A percentile compares a stretch with the other conserved stretches of the same genome.
Evolutionary conservation across 23 tunicate species (phyloP).

Genomic region (Ascidia mentula): DNA sequence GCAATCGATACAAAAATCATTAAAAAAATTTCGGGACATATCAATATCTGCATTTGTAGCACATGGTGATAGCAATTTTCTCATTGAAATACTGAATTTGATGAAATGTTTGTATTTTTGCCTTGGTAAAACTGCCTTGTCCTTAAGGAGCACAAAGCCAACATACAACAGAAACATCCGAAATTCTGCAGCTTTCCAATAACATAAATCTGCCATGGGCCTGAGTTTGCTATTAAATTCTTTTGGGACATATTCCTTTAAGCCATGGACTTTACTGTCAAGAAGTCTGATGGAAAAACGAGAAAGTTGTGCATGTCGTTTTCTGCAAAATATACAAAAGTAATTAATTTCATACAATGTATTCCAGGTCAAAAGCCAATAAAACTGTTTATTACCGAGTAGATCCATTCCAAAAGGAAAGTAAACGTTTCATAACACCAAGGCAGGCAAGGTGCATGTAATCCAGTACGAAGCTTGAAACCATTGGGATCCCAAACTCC

Average conservation of each 20-base stretch:
- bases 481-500: slow-evolving; percentile 7
- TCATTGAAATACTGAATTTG: neutral
- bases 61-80: neutral
- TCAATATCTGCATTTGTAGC: neutral
- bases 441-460: slow-evolving; percentile 17
- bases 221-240: neutral
- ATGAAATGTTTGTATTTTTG: neutral
- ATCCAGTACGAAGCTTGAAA: neutral
- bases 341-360: neutral
- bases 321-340: neutral
- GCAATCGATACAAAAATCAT: neutral
- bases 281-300: neutral
- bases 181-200: slow-evolving; percentile 2
- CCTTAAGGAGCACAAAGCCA: neutral
- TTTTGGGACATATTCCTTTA: neutral
- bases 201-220: slow-evolving; percentile 5
- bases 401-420: slow-evolving; percentile 19
- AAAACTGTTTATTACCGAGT: neutral
- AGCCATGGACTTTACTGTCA: neutral
- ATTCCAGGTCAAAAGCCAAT: neutral
- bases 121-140: neutral
- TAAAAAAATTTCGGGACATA: neutral
- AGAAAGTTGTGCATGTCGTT: slow-evolving; percentile 8
- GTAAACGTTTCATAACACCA: slow-evolving; percentile 6
- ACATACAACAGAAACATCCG: slow-evolving; percentile 3